Evolutionary conservation across 2,797 vertebrate genomes (phyloP).

Genomic region (Rallus crepitans): DNA sequence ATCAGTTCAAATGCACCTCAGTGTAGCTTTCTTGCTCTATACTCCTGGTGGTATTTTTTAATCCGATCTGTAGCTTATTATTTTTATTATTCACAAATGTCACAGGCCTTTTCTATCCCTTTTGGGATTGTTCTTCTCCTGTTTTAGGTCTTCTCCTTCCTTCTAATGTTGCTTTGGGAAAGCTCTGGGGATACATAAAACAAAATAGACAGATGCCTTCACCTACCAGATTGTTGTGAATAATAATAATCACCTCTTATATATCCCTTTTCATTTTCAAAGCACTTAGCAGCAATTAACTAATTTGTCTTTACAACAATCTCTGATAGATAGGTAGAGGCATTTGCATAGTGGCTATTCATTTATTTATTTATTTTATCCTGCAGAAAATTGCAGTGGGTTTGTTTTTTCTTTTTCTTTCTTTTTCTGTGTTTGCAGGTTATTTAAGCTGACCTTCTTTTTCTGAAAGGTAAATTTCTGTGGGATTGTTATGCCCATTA

Average conservation of each 20-base stretch:
- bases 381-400: neutral
- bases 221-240: conserved; percentile 75
- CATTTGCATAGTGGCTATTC: conserved; percentile 46
- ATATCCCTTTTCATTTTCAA: conserved; percentile 73
- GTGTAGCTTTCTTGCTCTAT: conserved; percentile 1
- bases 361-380: conserved; percentile 11
- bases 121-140: conserved; percentile 49
- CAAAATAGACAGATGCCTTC: conserved; percentile 72
- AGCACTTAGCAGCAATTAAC: conserved; percentile 72
- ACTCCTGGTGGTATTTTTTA: conserved; percentile 31
- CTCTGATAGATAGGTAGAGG: conserved; percentile 52
- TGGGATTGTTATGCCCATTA: conserved; percentile 43
- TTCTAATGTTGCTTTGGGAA: conserved; percentile 57
- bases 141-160: conserved; percentile 36
- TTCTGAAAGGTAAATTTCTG: conserved; percentile 27
- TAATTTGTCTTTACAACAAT: conserved; percentile 67
- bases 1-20: conserved; percentile 56
- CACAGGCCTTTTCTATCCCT: conserved; percentile 38
- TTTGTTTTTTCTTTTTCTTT: neutral
- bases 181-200: conserved; percentile 60
- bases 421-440: neutral
- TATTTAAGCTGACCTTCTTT: conserved; percentile 16
- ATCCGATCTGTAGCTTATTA: conserved; percentile 49
- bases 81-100: conserved; percentile 72
- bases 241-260: conserved; percentile 76